Conservation (phyloP, 2,113 vertebrate species). For the Pseudorectes ferrugineus region DNA sequence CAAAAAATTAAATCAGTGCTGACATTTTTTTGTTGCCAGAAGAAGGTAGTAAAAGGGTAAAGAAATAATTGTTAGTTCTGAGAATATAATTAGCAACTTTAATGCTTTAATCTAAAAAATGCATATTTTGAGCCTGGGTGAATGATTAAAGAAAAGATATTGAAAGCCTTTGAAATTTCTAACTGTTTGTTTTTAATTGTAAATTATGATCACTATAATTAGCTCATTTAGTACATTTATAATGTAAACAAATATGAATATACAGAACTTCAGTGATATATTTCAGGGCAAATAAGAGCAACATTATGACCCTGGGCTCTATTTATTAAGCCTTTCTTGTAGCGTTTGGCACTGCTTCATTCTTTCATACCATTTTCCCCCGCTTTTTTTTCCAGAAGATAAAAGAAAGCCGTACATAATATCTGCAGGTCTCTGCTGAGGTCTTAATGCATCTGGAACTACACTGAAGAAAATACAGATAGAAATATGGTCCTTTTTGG, state of each 20-base stretch:
- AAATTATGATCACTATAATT: conserved; percentile 82
- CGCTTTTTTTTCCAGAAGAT: neutral
- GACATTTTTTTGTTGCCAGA: conserved; percentile 86
- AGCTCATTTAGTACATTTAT: conserved; percentile 77
- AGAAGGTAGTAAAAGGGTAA: conserved; percentile 87
- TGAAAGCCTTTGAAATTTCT: conserved; percentile 81
- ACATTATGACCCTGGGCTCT: conserved; percentile 57
- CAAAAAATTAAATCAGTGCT: conserved; percentile 86
- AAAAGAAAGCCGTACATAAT: conserved; percentile 32
- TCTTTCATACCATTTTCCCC: neutral
- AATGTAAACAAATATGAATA: conserved; percentile 79
- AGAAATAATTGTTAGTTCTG: conserved; percentile 87
- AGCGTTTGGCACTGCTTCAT: conserved; percentile 19
- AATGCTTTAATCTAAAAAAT: conserved; percentile 87
- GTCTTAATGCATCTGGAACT: conserved; percentile 8
- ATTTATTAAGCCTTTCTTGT: conserved; percentile 55
- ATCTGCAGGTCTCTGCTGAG: conserved; percentile 6
- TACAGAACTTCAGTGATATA: conserved; percentile 68
- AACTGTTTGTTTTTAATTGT: conserved; percentile 83
- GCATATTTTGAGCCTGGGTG: conserved; percentile 80
- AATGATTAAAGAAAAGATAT: conserved; percentile 85
- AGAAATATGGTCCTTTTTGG: neutral
- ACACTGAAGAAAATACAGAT: neutral
- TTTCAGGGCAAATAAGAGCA: conserved; percentile 69
- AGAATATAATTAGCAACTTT: conserved; percentile 88